A percentile compares a stretch with the other conserved stretches of the same genome.
phyloP scores from a whole-genome alignment of 2,113 vertebrate genomes.

The Dascyllus trimaculatus region DNA sequence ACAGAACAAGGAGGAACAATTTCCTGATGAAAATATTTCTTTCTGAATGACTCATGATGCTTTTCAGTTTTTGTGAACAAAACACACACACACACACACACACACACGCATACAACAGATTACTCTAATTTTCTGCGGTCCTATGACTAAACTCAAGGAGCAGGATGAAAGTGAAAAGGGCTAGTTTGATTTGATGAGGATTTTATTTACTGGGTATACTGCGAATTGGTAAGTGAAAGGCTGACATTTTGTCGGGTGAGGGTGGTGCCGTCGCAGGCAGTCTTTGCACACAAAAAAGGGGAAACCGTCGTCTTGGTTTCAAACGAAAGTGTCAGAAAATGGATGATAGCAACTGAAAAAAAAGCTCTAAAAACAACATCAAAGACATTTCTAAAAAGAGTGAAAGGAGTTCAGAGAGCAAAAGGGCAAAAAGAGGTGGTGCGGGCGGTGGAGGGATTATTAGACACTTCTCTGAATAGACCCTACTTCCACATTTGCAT shows the following conservation, averaged over 20 bases:
- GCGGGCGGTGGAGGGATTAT: conserved; percentile 67
- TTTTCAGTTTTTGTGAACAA: conserved; percentile 12
- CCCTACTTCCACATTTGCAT: conserved; percentile 81
- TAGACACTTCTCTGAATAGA: conserved; percentile 77
- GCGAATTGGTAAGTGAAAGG: conserved; percentile 27
- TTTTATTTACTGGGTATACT: conserved; percentile 52
- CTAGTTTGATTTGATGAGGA: conserved; percentile 53
- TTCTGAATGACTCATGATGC: conserved; percentile 1
- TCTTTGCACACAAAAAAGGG: conserved; percentile 10
- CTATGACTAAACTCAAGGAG: conserved; percentile 35
- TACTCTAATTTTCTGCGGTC: conserved; percentile 31
- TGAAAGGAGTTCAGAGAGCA: conserved; percentile 54
- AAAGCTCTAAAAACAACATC: conserved; percentile 87
- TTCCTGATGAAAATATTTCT: conserved; percentile 35
- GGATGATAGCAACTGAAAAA: conserved; percentile 50
- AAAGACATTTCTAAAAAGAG: conserved; percentile 82
- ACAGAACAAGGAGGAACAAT: conserved; percentile 56
- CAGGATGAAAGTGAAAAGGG: conserved; percentile 25
- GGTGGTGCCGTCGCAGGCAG: conserved; percentile 4
- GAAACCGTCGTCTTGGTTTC: conserved; percentile 48
- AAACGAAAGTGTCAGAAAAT: conserved; percentile 58
- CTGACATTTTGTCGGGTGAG: conserved; percentile 47
- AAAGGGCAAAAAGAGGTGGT: conserved; percentile 38
- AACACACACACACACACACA: neutral
- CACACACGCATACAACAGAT: neutral